A percentile compares a stretch with the other conserved stretches of the same genome.
Evolutionary conservation across 2,888 invertebrate species (phyloP).

Genomic region (Phorcus lineatus): DNA sequence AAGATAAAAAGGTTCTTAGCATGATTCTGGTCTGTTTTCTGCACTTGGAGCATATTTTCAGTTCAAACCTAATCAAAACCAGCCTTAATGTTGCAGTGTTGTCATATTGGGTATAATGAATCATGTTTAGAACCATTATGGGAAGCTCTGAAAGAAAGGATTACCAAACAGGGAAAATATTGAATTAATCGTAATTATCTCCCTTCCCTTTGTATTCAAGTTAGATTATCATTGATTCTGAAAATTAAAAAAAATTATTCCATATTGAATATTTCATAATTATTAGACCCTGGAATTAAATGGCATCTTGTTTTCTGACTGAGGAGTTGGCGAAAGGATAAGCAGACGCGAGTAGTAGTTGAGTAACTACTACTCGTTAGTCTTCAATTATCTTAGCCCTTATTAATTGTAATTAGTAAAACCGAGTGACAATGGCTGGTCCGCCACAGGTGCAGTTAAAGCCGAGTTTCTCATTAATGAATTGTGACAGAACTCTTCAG

Average conservation of each 20-base stretch:
- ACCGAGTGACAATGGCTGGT: background rate
- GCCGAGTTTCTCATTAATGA: background rate
- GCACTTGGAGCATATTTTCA: background rate
- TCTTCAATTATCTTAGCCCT: constrained; percentile 3
- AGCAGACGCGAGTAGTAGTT: too few species aligned
- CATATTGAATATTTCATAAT: constrained; percentile 13
- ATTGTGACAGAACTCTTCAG: background rate
- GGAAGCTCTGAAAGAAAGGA: background rate
- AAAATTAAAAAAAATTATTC: background rate
- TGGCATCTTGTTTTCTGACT: background rate
- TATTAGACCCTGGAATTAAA: background rate
- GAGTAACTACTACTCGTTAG: background rate
- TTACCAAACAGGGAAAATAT: background rate
- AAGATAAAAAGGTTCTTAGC: background rate
- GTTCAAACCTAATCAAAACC: background rate
- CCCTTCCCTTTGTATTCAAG: background rate
- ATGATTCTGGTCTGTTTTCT: background rate
- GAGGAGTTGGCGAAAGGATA: background rate
- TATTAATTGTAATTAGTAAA: constrained; percentile 5
- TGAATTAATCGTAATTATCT: constrained; percentile 8
- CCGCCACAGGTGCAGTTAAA: constrained; percentile 9
- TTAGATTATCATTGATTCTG: constrained; percentile 7
- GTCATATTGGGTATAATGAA: background rate
- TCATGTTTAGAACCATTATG: background rate
- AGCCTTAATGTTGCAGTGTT: background rate